Evolutionary conservation across 2,888 invertebrate species (phyloP).

Genomic region (Junonia oenone): DNA sequence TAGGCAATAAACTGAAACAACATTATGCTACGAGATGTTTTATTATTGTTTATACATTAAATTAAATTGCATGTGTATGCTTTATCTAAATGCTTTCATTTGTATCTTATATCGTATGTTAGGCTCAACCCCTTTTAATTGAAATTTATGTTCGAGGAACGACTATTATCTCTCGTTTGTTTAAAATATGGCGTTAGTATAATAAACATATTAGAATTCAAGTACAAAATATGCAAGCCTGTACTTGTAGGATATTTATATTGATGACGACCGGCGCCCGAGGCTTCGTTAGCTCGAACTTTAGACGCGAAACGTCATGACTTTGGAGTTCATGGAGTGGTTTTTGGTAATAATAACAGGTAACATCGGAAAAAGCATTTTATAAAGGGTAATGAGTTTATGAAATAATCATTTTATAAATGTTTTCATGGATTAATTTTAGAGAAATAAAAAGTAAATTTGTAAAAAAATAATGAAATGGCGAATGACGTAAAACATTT

Average conservation of each 20-base stretch:
- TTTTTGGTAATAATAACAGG: too few relatives aligned
- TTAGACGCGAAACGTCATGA: neutral
- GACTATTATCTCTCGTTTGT: constrained; percentile 1
- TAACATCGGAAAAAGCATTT: too few relatives aligned
- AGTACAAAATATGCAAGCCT: neutral
- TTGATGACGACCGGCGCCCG: neutral
- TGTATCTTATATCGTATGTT: constrained; percentile 2
- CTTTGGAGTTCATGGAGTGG: neutral
- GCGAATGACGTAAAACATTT: too few relatives aligned
- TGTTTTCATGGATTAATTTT: too few relatives aligned
- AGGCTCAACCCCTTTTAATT: neutral
- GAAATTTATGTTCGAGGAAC: constrained; percentile 1
- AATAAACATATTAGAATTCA: constrained; percentile 3
- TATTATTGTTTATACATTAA: neutral
- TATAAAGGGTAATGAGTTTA: too few relatives aligned
- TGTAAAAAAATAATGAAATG: too few relatives aligned
- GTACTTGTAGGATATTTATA: constrained; percentile 1
- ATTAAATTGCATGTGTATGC: neutral
- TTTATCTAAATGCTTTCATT: constrained; percentile 3
- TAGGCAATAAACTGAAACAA: neutral
- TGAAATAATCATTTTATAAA: too few relatives aligned
- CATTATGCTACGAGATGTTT: neutral
- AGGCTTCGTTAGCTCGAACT: neutral
- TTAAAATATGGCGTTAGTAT: constrained; percentile 4
- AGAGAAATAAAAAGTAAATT: too few relatives aligned